Evolutionary conservation across 1,140 invertebrate species (phyloP), one percentile per base, ranked within the genome.

Genomic region (Drosophila mayri): DNA sequence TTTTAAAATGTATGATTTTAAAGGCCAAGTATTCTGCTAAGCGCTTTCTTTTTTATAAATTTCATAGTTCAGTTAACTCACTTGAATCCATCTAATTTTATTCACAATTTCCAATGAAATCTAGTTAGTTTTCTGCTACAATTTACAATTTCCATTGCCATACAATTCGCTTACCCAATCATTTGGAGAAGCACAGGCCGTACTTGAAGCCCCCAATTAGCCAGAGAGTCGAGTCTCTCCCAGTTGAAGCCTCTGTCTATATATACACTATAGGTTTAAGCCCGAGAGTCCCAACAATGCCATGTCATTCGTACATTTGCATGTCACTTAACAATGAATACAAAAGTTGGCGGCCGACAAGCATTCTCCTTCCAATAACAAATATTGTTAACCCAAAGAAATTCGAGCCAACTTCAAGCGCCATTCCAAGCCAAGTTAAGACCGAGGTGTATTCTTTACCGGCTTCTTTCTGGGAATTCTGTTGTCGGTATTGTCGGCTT

Each of bases 221-320:
- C 54, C 43, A 52, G 66, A 40, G 32, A 60, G 41, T 43, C 4
- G 18, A 43, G 52, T 50, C 52, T 43, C 40, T 32, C 22, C 18
- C 10, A 43, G 41, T 18, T 37, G 32, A 14, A 38, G 18, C 40
- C 16, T 9, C 16, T 4, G 9, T 22, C 12, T 22, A 9, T 22
- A n/a, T 30, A 3, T 6, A 9, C 7, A 7, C 14, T 16, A 22
- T 54, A 25, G 25, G 25, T 25, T 25, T 25, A 25, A 25, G 25
- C 25, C 25, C 25, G 4, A 25, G 18, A 61, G 43, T 62, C 59
- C 20, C 65, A 25, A 58, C 54, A 71, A 61, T 86, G 74, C 63
- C 78, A 81, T 87, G 83, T 87, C 83, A 86, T 86, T 86, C 70
- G 75, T 81, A 61, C 75, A 85, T 85, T 85, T 85, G 82, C 82